Evolutionary conservation across 2,113 vertebrate species (phyloP), one percentile per base, ranked within the genome.

Genomic region (Bubo blakistoni): DNA sequence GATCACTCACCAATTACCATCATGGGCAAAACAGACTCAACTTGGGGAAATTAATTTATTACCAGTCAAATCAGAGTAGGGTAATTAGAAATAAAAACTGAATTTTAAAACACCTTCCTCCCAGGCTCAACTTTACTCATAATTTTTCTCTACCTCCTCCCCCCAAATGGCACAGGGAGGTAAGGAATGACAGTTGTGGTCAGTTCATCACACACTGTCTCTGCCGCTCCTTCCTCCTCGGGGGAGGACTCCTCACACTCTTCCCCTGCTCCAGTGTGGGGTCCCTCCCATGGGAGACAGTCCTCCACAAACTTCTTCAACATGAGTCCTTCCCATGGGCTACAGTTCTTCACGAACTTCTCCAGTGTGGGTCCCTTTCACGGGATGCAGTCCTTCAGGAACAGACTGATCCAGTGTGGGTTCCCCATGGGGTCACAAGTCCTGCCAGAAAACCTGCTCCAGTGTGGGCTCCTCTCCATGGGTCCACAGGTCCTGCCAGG

Each of bases 111-210:
- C 3, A 22, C 5, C 4, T 57, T 27, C 10, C 49, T 34, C n/a
- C 67, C 2, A 15, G 47, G 9, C 22, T 49, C 12, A 47, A 4
- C 6, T 66, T 84, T 3, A 3, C 11, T 74, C 12, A 9, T 2
- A 3, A 9, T 30, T 88, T 47, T 63, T n/a, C 67, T 38, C 26
- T n/a, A 4, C 8, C 3, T 61, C 5, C 8, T 83, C 18, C 5
- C 14, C 13, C 10, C 1, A 1, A 21, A 26, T 2, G 5, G 29
- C 7, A 2, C 32, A 71, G 11, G 11, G 11, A 12, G 2, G 17
- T 1, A 1, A 13, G 19, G 7, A 59, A 11, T 71, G 16, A 4
- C 29, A 10, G 7, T 51, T 84, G n/a, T 2, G 2, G 27, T 44
- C 38, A 16, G 20, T 62, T 36, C n/a, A 20, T 34, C 32, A 69